A percentile compares a stretch with the other conserved stretches of the same genome.
Conservation (phyloP, 2,797 vertebrate genomes). For the Catharus ustulatus region DNA sequence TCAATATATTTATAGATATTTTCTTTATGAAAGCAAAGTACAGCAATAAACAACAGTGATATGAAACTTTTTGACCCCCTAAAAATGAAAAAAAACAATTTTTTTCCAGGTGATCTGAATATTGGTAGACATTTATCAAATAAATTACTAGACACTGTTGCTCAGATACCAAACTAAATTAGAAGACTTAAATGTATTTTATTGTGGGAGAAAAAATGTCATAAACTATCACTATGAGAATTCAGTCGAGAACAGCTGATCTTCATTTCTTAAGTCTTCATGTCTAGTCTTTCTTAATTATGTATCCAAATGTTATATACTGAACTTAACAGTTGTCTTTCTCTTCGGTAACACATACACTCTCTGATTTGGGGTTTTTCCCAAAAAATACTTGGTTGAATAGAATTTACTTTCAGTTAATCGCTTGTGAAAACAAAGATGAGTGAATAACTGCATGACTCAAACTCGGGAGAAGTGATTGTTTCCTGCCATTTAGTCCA, state of each 20-base stretch:
- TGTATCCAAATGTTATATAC: neutral
- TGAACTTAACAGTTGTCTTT: neutral
- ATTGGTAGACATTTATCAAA: conserved; percentile 7
- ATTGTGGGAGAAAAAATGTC: neutral
- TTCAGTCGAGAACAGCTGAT: neutral
- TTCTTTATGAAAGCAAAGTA: neutral
- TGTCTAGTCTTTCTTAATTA: neutral
- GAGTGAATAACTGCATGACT: neutral
- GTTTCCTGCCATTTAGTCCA: neutral
- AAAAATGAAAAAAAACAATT: conserved; percentile 10
- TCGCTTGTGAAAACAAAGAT: neutral
- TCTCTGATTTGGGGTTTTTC: neutral
- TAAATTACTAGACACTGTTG: conserved; percentile 13
- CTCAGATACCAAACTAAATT: neutral
- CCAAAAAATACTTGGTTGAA: neutral
- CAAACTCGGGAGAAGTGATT: neutral
- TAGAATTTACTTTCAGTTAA: neutral
- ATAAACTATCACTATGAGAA: neutral
- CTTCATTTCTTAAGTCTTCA: neutral
- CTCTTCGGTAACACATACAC: neutral
- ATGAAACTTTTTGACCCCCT: neutral
- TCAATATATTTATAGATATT: neutral
- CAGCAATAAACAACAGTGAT: neutral
- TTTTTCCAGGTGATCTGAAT: neutral
- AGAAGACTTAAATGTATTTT: conserved; percentile 30